Percentiles rank a stretch among this genome's conserved stretches.
These are phyloP conservation scores for Lithophane leautieri DNA, from an alignment of 2,888 invertebrate species.

Conservation along the genomic window DNA sequence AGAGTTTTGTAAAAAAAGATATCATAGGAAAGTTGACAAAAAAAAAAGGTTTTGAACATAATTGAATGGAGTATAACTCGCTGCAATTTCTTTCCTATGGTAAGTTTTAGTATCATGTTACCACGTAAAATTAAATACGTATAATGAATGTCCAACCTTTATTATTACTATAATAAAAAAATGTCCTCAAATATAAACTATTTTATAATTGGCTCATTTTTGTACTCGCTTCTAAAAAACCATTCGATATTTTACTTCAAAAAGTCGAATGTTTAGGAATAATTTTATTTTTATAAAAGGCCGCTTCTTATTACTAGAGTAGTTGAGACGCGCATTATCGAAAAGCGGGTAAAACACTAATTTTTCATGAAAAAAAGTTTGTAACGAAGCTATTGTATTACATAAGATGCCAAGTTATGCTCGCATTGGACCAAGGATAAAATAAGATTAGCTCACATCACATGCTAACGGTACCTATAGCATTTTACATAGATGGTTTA, in stretches of 20 bases:
- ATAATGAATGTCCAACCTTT: slow-evolving; percentile 61
- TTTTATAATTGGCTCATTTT: slow-evolving; percentile 67
- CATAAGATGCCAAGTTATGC: slow-evolving; percentile 88
- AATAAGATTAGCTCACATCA: slow-evolving; percentile 87
- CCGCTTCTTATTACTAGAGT: slow-evolving; percentile 58
- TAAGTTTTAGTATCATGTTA: slow-evolving; percentile 51
- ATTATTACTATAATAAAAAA: slow-evolving; percentile 43
- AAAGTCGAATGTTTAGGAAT: slow-evolving; percentile 43
- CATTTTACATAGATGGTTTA: slow-evolving; percentile 75
- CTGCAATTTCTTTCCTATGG: slow-evolving; percentile 47
- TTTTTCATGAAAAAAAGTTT: slow-evolving; percentile 65
- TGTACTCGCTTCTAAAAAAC: slow-evolving; percentile 53
- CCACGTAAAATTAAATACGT: slow-evolving; percentile 60
- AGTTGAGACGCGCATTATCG: slow-evolving; percentile 78
- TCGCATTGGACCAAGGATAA: slow-evolving; percentile 89
- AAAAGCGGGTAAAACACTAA: slow-evolving; percentile 69
- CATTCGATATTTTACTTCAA: slow-evolving; percentile 42
- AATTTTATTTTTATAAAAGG: slow-evolving; percentile 68
- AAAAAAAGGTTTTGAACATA: slow-evolving; percentile 24
- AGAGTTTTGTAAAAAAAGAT: slow-evolving; percentile 50
- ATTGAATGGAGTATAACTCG: slow-evolving; percentile 46
- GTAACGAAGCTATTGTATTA: slow-evolving; percentile 75
- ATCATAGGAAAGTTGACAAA: slow-evolving; percentile 45
- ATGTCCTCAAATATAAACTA: slow-evolving; percentile 59
- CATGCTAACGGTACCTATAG: slow-evolving; percentile 83